These are phyloP conservation scores for Melanotaenia pygmaea DNA, from an alignment of 2,797 vertebrate genomes.

Conservation along the genomic window DNA sequence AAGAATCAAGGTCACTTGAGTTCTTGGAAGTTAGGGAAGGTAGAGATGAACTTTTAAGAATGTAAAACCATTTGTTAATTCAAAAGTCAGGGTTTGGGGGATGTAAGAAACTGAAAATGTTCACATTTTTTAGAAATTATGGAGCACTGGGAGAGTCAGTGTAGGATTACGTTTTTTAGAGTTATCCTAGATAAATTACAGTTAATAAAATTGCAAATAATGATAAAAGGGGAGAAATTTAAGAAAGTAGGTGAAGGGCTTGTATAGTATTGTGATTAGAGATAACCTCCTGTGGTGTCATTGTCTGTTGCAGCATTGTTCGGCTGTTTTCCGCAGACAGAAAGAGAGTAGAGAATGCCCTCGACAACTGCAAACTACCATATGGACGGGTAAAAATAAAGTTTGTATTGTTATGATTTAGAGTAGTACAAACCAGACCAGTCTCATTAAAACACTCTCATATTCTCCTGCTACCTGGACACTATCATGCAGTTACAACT, in stretches of 20 bases:
- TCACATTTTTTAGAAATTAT: background rate
- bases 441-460: background rate
- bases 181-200: background rate
- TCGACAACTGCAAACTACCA: slow-evolving; percentile 94
- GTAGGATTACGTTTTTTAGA: background rate
- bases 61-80: background rate
- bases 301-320: slow-evolving; percentile 86
- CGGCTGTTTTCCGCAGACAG: slow-evolving; percentile 96
- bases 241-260: background rate
- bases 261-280: slow-evolving; percentile 13
- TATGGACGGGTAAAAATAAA: slow-evolving; percentile 88
- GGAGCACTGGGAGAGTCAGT: background rate
- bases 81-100: background rate
- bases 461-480: background rate
- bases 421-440: background rate
- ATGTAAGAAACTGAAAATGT: background rate
- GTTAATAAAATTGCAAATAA: background rate
- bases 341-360: slow-evolving; percentile 92
- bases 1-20: slow-evolving; percentile 51
- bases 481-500: background rate
- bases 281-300: slow-evolving; percentile 13
- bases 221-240: background rate
- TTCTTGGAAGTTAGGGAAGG: slow-evolving; percentile 14
- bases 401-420: background rate
- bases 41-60: background rate